These are phyloP conservation scores for Lophochroa leadbeateri DNA, from an alignment of 2,113 vertebrate species.

Conservation along the genomic window DNA sequence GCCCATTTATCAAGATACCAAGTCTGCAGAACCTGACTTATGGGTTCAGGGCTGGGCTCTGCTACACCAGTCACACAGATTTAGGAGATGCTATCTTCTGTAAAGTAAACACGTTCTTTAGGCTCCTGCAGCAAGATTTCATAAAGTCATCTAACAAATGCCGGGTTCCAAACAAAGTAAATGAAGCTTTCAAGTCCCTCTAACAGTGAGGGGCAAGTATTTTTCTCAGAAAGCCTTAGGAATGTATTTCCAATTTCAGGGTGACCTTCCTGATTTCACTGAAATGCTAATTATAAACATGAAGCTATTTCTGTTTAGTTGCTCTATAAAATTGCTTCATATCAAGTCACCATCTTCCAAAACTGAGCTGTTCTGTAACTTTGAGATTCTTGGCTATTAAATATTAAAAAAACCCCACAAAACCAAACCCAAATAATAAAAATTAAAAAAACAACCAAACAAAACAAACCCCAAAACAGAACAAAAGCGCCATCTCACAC, in stretches of 20 bases:
- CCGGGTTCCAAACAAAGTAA: neutral
- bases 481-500: neutral
- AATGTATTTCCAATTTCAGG: neutral
- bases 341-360: neutral
- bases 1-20: neutral
- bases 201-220: neutral
- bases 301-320: neutral
- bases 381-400: neutral
- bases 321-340: neutral
- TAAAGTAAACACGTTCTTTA: neutral
- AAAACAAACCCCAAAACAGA: neutral
- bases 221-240: neutral
- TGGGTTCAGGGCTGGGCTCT: neutral
- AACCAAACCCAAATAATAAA: neutral
- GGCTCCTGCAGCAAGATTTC: neutral
- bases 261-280: neutral
- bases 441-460: neutral
- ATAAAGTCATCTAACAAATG: neutral
- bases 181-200: neutral
- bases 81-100: neutral
- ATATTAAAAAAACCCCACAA: neutral
- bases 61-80: neutral
- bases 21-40: neutral
- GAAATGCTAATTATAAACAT: neutral
- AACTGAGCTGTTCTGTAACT: neutral